Base-by-base conservation (phyloP, 2,113 vertebrate genomes). In the Lampris incognitus region DNA sequence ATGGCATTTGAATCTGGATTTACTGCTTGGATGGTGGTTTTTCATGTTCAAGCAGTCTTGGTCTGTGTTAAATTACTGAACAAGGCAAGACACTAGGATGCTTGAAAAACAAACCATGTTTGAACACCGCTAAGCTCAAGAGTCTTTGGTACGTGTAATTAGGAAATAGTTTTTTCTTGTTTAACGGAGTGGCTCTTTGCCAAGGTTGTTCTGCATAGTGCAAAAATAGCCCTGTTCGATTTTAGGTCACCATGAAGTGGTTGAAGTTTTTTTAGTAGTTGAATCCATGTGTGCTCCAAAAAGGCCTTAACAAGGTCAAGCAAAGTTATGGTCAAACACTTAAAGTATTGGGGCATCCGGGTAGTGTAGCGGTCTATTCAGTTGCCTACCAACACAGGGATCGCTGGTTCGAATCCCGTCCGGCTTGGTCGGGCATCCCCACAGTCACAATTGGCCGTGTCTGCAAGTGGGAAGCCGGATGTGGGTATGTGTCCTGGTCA, bases 1-100 rank as follows among this genome's bases (percentile, higher is more conserved):
- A 88, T 91, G 83, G 75, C 37, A 24, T 49, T 55, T 72, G 42
- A 69, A 61, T n/a, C 71, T 59, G n/a, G 41, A 40, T 62, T 74
- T 66, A 44, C 56, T 42, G 62, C 1, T 59, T 24, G 24, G 24
- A 63, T 78, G 54, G 54, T 24, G 24, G 24, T 24, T 66, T 64
- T 50, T 67, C 13, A 57, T 74, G 68, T 41, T 63, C 41, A 72
- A 74, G 44, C 58, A 38, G 38, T 44, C 1, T 0, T 41, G 36
- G 13, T 24, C 24, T 54, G 51, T 9, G 51, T 54, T 3, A 54
- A 54, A 51, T 72, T 48, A 52, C 44, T 44, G 63, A 69, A 60
- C 46, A 50, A 46, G 59, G 63, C 49, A 72, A 41, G 24, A 24
- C 69, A 65, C 55, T 84, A n/a, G 39, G 36, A n/a, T 66, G 58